Evolutionary conservation across 2,888 invertebrate genomes (phyloP).

Genomic region (Orthonevra nobilis): DNA sequence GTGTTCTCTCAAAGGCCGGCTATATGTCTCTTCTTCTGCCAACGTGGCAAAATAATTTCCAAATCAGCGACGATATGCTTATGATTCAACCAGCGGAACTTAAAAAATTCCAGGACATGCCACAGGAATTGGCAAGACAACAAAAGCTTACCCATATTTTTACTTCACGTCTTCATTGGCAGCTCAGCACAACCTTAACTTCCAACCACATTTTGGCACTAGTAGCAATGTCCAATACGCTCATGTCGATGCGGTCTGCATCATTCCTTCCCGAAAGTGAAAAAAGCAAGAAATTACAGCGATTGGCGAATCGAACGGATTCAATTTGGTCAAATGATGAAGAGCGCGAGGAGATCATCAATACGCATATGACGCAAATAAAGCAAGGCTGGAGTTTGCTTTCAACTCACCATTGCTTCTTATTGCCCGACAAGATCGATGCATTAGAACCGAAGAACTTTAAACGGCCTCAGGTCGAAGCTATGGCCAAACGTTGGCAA

Average conservation of each 20-base stretch:
- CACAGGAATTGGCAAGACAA: conserved; percentile 86
- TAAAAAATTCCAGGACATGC: conserved; percentile 80
- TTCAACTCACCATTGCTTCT: conserved; percentile 97
- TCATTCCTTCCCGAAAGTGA: conserved; percentile 95
- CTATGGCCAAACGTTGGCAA: conserved; percentile 98
- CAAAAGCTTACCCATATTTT: conserved; percentile 91
- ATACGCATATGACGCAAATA: conserved; percentile 94
- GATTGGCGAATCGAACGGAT: conserved; percentile 77
- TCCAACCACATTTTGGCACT: conserved; percentile 97
- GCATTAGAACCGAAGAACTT: conserved; percentile 83
- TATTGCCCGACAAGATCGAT: conserved; percentile 95
- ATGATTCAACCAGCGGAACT: conserved; percentile 74
- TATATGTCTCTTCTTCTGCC: conserved; percentile 97
- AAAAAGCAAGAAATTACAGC: conserved; percentile 85
- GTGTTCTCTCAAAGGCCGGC: conserved; percentile 96
- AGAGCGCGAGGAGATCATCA: conserved; percentile 90
- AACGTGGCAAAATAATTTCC: conserved; percentile 87
- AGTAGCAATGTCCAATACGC: conserved; percentile 96
- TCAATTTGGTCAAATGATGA: conserved; percentile 88
- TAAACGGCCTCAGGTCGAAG: conserved; percentile 97
- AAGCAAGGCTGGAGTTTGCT: conserved; percentile 98
- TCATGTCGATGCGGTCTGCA: conserved; percentile 98
- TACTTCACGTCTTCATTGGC: conserved; percentile 95
- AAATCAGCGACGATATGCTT: conserved; percentile 74
- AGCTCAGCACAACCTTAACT: conserved; percentile 95